A percentile compares a stretch with the other conserved stretches of the same genome.
These are phyloP conservation scores for Ptilorrhoa leucosticta DNA, from an alignment of 2,113 vertebrate genomes.

Conservation along the genomic window DNA sequence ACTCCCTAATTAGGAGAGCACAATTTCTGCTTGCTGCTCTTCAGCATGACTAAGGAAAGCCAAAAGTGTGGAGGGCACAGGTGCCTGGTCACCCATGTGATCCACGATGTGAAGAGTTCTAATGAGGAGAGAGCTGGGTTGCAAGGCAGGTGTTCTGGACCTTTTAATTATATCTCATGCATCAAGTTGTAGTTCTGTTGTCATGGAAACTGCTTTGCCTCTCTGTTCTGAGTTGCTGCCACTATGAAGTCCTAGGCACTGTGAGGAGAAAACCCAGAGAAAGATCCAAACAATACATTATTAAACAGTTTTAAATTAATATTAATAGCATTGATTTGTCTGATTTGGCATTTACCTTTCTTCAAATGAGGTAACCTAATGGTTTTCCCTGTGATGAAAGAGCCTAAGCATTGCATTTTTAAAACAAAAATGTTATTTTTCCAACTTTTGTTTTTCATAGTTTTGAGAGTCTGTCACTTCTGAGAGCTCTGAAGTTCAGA, in stretches of 20 bases:
- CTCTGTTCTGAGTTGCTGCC: not conserved
- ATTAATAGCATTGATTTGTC: not conserved
- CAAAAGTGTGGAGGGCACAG: not conserved
- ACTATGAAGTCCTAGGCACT: not conserved
- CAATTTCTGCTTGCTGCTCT: not conserved
- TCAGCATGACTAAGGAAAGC: not conserved
- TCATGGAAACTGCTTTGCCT: not conserved
- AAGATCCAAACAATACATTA: not conserved
- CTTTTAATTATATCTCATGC: slow-evolving; percentile 8
- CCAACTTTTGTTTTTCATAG: not conserved
- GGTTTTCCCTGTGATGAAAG: not conserved
- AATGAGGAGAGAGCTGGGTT: not conserved
- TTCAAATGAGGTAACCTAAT: not conserved
- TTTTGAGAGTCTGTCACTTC: not conserved
- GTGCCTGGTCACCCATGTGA: not conserved
- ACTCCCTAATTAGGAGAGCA: not conserved
- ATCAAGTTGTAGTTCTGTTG: slow-evolving; percentile 17
- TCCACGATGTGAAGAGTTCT: not conserved
- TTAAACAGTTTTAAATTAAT: slow-evolving; percentile 9
- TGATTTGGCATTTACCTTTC: not conserved
- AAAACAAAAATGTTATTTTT: not conserved
- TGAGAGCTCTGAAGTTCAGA: not conserved
- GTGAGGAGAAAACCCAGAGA: not conserved
- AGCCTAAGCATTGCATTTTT: not conserved
- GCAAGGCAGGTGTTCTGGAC: not conserved